These are phyloP conservation scores for Cladopsammia gracilis DNA, from an alignment of 64 coral and sea anemone genomes.

Conservation along the genomic window DNA sequence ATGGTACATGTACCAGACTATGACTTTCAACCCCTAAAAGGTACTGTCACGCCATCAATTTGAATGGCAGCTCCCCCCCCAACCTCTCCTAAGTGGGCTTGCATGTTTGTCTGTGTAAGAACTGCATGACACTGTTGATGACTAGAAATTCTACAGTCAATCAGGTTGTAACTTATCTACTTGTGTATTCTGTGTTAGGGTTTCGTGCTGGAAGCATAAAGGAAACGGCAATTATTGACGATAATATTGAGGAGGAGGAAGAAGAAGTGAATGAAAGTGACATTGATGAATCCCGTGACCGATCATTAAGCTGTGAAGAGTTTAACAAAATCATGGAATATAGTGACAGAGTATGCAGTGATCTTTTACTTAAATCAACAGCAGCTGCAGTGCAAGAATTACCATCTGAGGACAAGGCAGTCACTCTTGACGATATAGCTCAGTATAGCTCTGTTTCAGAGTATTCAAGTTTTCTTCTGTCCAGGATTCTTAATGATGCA, in stretches of 20 bases:
- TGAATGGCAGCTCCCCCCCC: too few relatives aligned
- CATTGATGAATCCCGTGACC: slow-evolving; percentile 34
- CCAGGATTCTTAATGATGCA: slow-evolving; percentile 69
- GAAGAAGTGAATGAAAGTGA: slow-evolving; percentile 36
- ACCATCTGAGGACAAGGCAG: slow-evolving; percentile 1
- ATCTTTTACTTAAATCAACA: slow-evolving; percentile 72
- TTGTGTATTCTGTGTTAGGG: background rate
- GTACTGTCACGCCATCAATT: too few relatives aligned
- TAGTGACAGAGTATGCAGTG: slow-evolving; percentile 73
- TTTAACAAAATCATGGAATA: slow-evolving; percentile 72
- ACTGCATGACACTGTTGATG: too few relatives aligned
- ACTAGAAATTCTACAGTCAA: too few relatives aligned
- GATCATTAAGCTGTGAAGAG: slow-evolving; percentile 56
- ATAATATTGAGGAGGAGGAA: slow-evolving; percentile 71
- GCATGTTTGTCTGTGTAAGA: too few relatives aligned
- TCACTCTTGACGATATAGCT: slow-evolving; percentile 47
- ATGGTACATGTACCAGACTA: too few relatives aligned
- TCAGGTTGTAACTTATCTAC: background rate
- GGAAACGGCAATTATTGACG: slow-evolving; percentile 84
- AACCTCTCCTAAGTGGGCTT: too few relatives aligned
- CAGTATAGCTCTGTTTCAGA: slow-evolving; percentile 74
- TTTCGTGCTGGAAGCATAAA: slow-evolving; percentile 43
- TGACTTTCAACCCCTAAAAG: too few relatives aligned
- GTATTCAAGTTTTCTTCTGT: slow-evolving; percentile 85
- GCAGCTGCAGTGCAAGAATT: slow-evolving; percentile 35